These are phyloP conservation scores for Triplophysa siluroides DNA, from an alignment of 2,113 vertebrate genomes.

Conservation along the genomic window DNA sequence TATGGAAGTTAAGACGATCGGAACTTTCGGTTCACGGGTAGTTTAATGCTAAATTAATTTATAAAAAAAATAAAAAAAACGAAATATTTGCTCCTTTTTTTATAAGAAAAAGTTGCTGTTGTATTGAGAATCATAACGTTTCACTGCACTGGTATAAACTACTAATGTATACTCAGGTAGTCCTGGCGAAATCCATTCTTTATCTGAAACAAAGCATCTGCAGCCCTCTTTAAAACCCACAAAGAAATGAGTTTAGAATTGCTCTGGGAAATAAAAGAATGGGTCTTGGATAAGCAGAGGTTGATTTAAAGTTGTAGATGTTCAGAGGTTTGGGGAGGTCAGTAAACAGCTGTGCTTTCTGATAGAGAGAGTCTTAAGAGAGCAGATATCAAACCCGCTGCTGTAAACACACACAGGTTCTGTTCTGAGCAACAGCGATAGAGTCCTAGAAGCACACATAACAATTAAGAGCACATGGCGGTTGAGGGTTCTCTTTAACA, in stretches of 20 bases:
- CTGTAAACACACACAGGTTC: conserved; percentile 21
- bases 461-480: conserved; percentile 31
- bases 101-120: too few species aligned
- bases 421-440: conserved; percentile 17
- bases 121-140: too few species aligned
- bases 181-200: background rate
- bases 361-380: conserved; percentile 25
- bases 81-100: too few species aligned
- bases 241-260: background rate
- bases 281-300: background rate
- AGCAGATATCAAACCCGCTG: conserved; percentile 9
- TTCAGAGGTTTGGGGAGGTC: conserved; percentile 9
- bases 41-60: too few species aligned
- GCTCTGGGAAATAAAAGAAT: background rate
- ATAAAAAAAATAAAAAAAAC: too few species aligned
- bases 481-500: conserved; percentile 6
- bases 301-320: background rate
- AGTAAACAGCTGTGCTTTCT: conserved; percentile 14
- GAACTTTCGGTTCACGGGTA: too few species aligned
- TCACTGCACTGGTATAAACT: too few species aligned
- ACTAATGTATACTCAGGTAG: too few species aligned
- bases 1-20: too few species aligned
- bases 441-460: background rate
- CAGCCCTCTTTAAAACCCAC: background rate
- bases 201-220: conserved; percentile 22